phyloP scores from a whole-genome alignment of 2,888 invertebrate genomes.

The Cloeon dipterum region DNA sequence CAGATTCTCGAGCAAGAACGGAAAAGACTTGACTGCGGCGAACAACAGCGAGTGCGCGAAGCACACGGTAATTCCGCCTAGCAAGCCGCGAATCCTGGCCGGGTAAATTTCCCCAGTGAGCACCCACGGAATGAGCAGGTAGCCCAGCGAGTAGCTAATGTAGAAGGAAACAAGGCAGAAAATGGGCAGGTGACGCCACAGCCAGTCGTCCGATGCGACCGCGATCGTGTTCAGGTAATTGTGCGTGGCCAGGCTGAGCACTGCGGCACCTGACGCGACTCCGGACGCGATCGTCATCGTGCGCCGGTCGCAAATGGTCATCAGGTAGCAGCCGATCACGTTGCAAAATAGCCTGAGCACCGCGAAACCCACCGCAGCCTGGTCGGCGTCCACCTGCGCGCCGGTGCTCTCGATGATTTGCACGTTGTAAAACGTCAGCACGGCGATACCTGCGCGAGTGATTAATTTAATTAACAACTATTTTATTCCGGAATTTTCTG shows the following conservation, averaged over 20 bases:
- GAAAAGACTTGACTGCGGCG: constrained; percentile 41
- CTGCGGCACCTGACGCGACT: constrained; percentile 33
- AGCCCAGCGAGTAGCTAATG: constrained; percentile 36
- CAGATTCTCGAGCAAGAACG: constrained; percentile 24
- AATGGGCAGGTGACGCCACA: constrained; percentile 35
- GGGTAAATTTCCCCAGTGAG: constrained; percentile 52
- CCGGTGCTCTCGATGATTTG: constrained; percentile 1
- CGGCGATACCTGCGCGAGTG: constrained; percentile 29
- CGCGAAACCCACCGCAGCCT: neutral
- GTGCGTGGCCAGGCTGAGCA: constrained; percentile 33
- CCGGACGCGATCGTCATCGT: constrained; percentile 9
- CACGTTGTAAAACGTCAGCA: neutral
- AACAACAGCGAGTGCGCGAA: constrained; percentile 38
- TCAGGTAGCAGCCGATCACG: neutral
- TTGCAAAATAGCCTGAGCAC: neutral
- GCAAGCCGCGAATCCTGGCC: constrained; percentile 33
- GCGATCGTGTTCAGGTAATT: constrained; percentile 23
- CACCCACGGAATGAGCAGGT: constrained; percentile 44
- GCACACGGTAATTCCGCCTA: constrained; percentile 42
- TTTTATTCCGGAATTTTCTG: no score
- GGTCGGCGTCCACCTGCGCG: neutral
- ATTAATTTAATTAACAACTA: no score
- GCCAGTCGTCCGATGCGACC: constrained; percentile 13
- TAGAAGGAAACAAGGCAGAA: constrained; percentile 33
- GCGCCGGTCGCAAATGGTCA: neutral